Evolutionary conservation across 2,888 invertebrate species (phyloP), one percentile per base, ranked within the genome.

Genomic region (Chironomus riparius): DNA sequence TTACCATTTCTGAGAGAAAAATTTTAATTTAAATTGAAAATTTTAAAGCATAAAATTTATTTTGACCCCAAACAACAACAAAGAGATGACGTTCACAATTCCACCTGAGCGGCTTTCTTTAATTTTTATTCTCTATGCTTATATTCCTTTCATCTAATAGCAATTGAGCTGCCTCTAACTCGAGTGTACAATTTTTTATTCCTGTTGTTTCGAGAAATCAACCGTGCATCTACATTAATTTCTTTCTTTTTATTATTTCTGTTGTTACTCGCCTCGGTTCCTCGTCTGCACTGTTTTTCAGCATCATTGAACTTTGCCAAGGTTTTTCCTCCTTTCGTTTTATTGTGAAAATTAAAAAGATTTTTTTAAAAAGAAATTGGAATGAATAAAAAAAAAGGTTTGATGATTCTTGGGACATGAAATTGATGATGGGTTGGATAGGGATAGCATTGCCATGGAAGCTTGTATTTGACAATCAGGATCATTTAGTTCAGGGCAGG

Each of bases 251-350:
- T 47, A 12, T 10, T 38, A 38, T 38, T 38, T 38, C 38, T 38
- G 10, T 38, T 38, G 38, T 38, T 38, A 38, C 38, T 18, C 18
- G 56, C 56, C 56, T 56, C 56, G 18, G 18, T 24, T 13, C 24
- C 6, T 21, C 71, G 71, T 71, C 56, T 61, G 56, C 28, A 71
- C 15, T 21, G 28, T 70, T 70, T 69, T 70, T 71, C 71, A 71
- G 71, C 71, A 56, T 61, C 56, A 71, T 56, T 71, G 71, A 71
- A 71, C 71, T 71, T 61, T 28, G 56, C 71, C 71, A 71, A 71
- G 61, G 61, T 61, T 72, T 47, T 18, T 21, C 47, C 7, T 56
- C 56, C 15, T 50, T 15, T 15, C 7, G 10, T 38, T 38, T 38
- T 38, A 38, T 38, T 38, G 38, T 38, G 38, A 38, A 38, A 38